Base-by-base conservation (phyloP, 2,113 vertebrate species). In the Erythrocercus mccallii region DNA sequence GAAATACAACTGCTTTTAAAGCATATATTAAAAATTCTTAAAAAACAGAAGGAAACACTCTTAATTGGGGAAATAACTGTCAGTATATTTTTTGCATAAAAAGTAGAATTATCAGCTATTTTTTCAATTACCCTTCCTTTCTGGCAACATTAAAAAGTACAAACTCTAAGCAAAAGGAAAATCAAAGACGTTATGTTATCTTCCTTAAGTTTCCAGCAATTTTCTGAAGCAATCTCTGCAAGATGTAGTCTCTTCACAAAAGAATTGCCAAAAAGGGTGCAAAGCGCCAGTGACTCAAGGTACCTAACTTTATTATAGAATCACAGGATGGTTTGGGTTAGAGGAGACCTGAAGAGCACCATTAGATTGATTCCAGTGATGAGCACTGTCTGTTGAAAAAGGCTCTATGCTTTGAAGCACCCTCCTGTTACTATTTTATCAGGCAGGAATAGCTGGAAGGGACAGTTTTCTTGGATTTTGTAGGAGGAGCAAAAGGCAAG, bases 131-230 rank as follows among this genome's bases (percentile, higher is more conserved):
- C 3, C 7, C 9, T 74, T 84, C 24, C 45, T 61, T 89, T 91
- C 37, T 37, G 21, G 62, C 37, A 23, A 54, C 8, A 48, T 18
- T 12, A 68, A 56, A 60, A 37, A 21, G 18, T 37, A 47, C 27
- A 86, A 78, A 81, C 51, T 79, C 51, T 47, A 79, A 74, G 53
- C 21, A 78, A 89, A 81, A 81, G 8, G 11, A 86, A 66, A 89
- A 71, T 10, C 12, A 68, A 78, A 71, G 16, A 44, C 38, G 4
- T 38, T 65, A 40, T 8, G 17, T 65, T 72, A 82, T 51, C 50
- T 69, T 61, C 40, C 57, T 56, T 54, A 40, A 44, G 33, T 27
- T 74, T 88, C 31, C 47, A 83, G 24, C 9, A 69, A 48, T 28
- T 12, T 65, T 90, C 45, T 33, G 50, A 57, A 53, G 65, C n/a